Percentiles rank a stretch among this genome's conserved stretches.
These are phyloP conservation scores for Macrosoma leucophasiata DNA, from an alignment of 2,888 invertebrate species.

Conservation along the genomic window DNA sequence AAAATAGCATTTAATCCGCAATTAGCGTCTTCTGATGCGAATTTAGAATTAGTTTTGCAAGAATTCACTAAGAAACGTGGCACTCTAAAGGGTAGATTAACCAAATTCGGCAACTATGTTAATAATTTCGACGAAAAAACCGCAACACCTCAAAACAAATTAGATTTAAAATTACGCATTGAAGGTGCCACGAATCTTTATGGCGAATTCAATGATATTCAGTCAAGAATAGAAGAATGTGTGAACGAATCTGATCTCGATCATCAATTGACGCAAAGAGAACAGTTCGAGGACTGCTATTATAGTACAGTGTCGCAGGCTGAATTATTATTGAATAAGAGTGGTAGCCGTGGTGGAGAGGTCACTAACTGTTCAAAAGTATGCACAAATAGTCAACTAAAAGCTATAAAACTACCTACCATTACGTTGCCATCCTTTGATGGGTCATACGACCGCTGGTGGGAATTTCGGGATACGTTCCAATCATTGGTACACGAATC, in stretches of 20 bases:
- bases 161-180: constrained; percentile 9
- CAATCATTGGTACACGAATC: constrained; percentile 20
- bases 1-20: too few relatives aligned
- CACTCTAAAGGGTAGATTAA: constrained; percentile 7
- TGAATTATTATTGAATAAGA: constrained; percentile 8
- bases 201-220: constrained; percentile 6
- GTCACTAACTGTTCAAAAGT: constrained; percentile 3
- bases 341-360: constrained; percentile 5
- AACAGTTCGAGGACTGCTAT: constrained; percentile 17
- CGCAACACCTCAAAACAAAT: constrained; percentile 1
- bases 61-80: constrained; percentile 7
- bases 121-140: not conserved
- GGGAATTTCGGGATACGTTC: constrained; percentile 23
- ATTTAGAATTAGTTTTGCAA: too few relatives aligned
- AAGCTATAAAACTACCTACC: constrained; percentile 14
- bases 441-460: constrained; percentile 24
- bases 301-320: constrained; percentile 10
- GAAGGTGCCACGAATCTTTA: constrained; percentile 5
- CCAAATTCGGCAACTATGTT: constrained; percentile 6
- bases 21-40: too few relatives aligned
- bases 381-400: constrained; percentile 3
- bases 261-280: constrained; percentile 12
- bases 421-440: constrained; percentile 23
- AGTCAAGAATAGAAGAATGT: constrained; percentile 4
- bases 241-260: constrained; percentile 3